Evolutionary conservation across 30 jellyfish, hydroid and myxozoan species (phyloP).

Genomic region (Cassiopea xamachana): DNA sequence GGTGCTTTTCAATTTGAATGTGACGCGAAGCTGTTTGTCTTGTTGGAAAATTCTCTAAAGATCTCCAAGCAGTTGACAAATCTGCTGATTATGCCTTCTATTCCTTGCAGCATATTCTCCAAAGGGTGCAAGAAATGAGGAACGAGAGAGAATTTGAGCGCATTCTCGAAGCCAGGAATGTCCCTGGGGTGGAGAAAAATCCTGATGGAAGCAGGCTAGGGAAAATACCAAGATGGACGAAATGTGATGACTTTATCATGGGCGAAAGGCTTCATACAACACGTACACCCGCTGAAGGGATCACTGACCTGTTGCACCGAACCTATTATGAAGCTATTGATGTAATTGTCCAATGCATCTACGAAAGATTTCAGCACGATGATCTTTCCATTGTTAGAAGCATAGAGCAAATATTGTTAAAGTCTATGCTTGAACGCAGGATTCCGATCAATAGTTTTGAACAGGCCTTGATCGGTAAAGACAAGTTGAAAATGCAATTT

Average conservation of each 20-base stretch:
- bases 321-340: slow-evolving; percentile 50
- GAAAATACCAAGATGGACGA: neutral
- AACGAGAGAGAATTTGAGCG: slow-evolving; percentile 53
- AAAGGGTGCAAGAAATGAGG: slow-evolving; percentile 54
- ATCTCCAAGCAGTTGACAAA: slow-evolving; percentile 54
- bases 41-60: slow-evolving; percentile 53
- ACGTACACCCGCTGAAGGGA: slow-evolving; percentile 11
- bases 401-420: slow-evolving; percentile 34
- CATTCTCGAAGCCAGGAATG: slow-evolving; percentile 43
- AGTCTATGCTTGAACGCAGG: slow-evolving; percentile 30
- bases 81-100: slow-evolving; percentile 68
- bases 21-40: slow-evolving; percentile 36
- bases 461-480: slow-evolving; percentile 45
- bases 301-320: slow-evolving; percentile 55
- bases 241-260: neutral
- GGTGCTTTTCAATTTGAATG: slow-evolving; percentile 59
- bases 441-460: slow-evolving; percentile 13
- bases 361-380: neutral
- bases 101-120: slow-evolving; percentile 45
- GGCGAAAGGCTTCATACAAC: slow-evolving; percentile 24
- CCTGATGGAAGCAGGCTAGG: slow-evolving; percentile 16
- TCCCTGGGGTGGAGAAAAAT: neutral
- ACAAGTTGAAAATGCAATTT: slow-evolving; percentile 46
- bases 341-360: slow-evolving; percentile 12
- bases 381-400: too few relatives aligned